A percentile compares a stretch with the other conserved stretches of the same genome.
Conservation (phyloP, 1,140 invertebrate species). For the Pseudomyrmex flavicornis region DNA sequence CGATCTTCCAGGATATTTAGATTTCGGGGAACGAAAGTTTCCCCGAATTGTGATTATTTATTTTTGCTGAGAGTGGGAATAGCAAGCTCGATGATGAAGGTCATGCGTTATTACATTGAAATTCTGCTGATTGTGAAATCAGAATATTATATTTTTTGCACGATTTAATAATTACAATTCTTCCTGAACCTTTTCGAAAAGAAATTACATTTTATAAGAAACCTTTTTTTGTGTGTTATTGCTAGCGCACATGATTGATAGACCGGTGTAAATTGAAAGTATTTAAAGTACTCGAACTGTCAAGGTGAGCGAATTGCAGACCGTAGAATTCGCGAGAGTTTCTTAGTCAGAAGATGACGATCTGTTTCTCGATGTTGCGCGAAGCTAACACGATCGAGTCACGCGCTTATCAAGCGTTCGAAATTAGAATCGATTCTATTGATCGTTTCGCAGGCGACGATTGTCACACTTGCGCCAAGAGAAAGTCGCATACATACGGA, state of each 20-base stretch:
- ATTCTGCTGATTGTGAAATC: too few species aligned
- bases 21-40: neutral
- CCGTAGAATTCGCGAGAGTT: neutral
- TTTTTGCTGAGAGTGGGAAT: neutral
- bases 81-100: neutral
- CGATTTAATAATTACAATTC: neutral
- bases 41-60: neutral
- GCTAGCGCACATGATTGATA: neutral
- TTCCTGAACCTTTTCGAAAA: neutral
- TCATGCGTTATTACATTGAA: too few species aligned
- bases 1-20: neutral
- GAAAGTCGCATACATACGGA: slow-evolving; percentile 63
- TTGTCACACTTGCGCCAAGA: slow-evolving; percentile 68
- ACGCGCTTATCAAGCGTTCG: slow-evolving; percentile 23
- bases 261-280: neutral
- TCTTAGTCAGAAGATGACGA: neutral
- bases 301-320: neutral
- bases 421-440: slow-evolving; percentile 32
- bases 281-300: neutral
- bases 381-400: slow-evolving; percentile 17
- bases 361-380: neutral
- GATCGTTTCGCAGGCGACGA: slow-evolving; percentile 48
- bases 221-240: neutral
- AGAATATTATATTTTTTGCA: slow-evolving; percentile 10
- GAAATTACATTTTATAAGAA: too few species aligned